Percentiles rank a stretch among this genome's conserved stretches.
Conservation (phyloP, 2,797 vertebrate genomes). For the Sebastes baramenuke region DNA sequence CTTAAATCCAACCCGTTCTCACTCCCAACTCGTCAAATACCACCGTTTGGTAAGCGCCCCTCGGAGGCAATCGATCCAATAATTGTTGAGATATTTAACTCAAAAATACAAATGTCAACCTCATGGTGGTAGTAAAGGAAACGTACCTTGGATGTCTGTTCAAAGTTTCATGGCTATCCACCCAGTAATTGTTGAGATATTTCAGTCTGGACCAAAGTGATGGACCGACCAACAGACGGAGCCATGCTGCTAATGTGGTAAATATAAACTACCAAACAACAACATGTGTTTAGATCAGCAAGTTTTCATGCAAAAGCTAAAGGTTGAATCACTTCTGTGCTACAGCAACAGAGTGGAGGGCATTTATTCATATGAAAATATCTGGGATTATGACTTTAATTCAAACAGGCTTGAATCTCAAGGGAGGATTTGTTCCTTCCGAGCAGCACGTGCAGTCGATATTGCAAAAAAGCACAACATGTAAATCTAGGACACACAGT, state of each 20-base stretch:
- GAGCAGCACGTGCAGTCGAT: conserved; percentile 37
- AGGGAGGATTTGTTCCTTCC: conserved; percentile 38
- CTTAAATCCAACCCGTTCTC: too few relatives aligned
- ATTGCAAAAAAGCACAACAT: conserved; percentile 33
- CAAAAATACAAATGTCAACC: background rate
- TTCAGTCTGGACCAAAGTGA: background rate
- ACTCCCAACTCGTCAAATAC: too few relatives aligned
- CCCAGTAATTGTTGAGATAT: background rate
- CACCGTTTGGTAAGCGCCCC: too few relatives aligned
- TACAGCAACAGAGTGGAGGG: background rate
- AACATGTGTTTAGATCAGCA: conserved; percentile 2
- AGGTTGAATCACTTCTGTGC: background rate
- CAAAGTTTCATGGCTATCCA: background rate
- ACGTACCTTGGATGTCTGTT: background rate
- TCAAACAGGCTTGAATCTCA: conserved; percentile 33
- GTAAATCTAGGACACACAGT: conserved; percentile 54
- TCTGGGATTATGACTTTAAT: conserved; percentile 32
- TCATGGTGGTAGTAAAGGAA: background rate
- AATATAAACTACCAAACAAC: background rate
- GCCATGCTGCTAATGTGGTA: background rate
- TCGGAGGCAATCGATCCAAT: background rate
- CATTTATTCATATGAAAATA: conserved; percentile 27
- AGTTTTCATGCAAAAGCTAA: background rate
- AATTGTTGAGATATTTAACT: background rate
- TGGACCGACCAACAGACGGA: background rate